Conservation (phyloP, 92 coral and sea anemone genomes). For the Metridium senile region DNA sequence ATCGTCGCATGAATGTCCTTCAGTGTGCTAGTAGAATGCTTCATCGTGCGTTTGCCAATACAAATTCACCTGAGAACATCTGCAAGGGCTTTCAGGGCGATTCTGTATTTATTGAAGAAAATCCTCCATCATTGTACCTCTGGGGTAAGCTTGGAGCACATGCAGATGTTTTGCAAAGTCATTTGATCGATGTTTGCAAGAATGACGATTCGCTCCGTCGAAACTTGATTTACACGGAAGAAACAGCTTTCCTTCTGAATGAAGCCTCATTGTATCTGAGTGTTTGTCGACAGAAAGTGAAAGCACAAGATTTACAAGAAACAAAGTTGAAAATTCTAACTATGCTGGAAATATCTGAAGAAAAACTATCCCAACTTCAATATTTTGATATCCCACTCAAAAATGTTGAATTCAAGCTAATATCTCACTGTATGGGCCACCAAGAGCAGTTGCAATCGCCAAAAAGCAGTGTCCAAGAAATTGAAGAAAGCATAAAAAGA, state of each 20-base stretch:
- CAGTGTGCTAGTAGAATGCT: slow-evolving; percentile 65
- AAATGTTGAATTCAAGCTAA: slow-evolving; percentile 45
- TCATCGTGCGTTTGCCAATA: slow-evolving; percentile 50
- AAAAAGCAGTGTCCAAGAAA: neutral
- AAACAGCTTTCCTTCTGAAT: slow-evolving; percentile 47
- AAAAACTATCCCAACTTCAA: slow-evolving; percentile 18
- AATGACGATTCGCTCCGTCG: slow-evolving; percentile 6
- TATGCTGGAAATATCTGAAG: slow-evolving; percentile 18
- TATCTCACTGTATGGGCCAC: slow-evolving; percentile 63
- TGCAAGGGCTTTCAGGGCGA: slow-evolving; percentile 61
- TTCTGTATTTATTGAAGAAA: slow-evolving; percentile 52
- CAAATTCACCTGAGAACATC: slow-evolving; percentile 56
- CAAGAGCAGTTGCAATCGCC: neutral
- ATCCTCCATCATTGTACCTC: slow-evolving; percentile 66
- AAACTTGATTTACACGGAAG: slow-evolving; percentile 48
- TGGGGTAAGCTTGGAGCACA: slow-evolving; percentile 73
- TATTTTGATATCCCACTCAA: slow-evolving; percentile 63
- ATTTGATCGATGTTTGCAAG: slow-evolving; percentile 29
- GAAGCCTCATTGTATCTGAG: slow-evolving; percentile 69
- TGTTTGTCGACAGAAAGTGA: slow-evolving; percentile 61
- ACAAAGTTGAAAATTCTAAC: slow-evolving; percentile 46
- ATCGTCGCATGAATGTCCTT: slow-evolving; percentile 28
- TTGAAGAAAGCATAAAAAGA: neutral
- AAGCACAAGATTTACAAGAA: slow-evolving; percentile 61
- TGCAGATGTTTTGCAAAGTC: slow-evolving; percentile 55